phyloP scores from a whole-genome alignment of 2,113 vertebrate genomes.

The Lampris megalopsis region DNA sequence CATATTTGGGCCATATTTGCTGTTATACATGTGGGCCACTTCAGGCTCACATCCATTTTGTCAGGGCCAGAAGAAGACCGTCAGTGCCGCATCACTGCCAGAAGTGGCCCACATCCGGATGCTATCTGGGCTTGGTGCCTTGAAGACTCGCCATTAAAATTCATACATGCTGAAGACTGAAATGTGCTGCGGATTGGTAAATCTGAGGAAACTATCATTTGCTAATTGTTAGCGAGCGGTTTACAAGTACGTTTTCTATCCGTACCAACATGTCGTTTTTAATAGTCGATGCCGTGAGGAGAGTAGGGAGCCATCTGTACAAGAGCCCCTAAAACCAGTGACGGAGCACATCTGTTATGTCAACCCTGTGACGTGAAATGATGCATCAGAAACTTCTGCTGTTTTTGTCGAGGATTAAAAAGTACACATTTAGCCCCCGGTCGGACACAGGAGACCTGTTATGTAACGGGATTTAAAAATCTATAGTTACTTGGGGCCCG shows the following conservation, averaged over 20 bases:
- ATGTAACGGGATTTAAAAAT: constrained; percentile 72
- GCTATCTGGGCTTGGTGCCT: background rate
- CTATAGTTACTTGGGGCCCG: constrained; percentile 65
- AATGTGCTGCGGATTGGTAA: background rate
- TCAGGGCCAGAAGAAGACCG: no score
- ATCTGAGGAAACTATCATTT: background rate
- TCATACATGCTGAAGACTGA: constrained; percentile 30
- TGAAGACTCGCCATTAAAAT: constrained; percentile 25
- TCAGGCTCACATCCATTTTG: no score
- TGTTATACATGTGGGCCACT: no score
- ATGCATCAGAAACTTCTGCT: constrained; percentile 45
- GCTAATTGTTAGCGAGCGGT: background rate
- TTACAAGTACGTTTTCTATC: background rate
- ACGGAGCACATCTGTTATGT: constrained; percentile 44
- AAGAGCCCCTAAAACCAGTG: constrained; percentile 20
- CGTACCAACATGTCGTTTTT: constrained; percentile 24
- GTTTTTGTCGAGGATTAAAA: constrained; percentile 69
- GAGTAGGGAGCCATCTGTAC: constrained; percentile 30
- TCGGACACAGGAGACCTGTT: constrained; percentile 55
- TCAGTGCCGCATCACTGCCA: no score
- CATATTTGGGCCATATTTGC: no score
- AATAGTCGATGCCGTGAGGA: constrained; percentile 19
- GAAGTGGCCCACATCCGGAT: no score
- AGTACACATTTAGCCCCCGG: constrained; percentile 60
- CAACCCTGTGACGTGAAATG: constrained; percentile 28